phyloP scores from a whole-genome alignment of 2,888 invertebrate species.

The Andrena chrysosceles region DNA sequence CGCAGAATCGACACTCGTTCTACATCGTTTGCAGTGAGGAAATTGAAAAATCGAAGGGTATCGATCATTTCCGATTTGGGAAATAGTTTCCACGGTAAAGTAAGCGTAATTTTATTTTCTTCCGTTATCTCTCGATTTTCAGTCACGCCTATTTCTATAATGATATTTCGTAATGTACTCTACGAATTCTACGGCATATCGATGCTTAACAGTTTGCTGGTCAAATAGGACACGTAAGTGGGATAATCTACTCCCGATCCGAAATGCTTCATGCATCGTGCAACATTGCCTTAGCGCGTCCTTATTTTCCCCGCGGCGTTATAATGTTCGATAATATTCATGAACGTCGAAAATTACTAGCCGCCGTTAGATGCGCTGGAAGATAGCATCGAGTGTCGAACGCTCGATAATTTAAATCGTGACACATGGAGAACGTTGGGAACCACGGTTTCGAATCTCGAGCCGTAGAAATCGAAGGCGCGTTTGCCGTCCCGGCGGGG shows the following conservation, averaged over 20 bases:
- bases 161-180: background rate
- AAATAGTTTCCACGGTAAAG: background rate
- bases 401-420: conserved; percentile 8
- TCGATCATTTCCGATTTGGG: background rate
- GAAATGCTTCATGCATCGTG: conserved; percentile 30
- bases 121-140: background rate
- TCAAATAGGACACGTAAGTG: conserved; percentile 41
- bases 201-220: conserved; percentile 37
- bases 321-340: conserved; percentile 23
- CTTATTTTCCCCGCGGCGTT: conserved; percentile 17
- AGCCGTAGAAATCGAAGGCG: background rate
- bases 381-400: conserved; percentile 10
- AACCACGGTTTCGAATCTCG: background rate
- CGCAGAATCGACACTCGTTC: conserved; percentile 11
- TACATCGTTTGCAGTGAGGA: background rate
- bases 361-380: conserved; percentile 7
- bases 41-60: conserved; percentile 11
- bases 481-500: background rate
- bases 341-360: conserved; percentile 14
- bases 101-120: background rate
- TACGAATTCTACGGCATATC: background rate
- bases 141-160: background rate
- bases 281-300: background rate
- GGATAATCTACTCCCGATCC: conserved; percentile 41
- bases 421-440: background rate